Evolutionary conservation across 2,888 invertebrate genomes (phyloP), one percentile per base, ranked within the genome.

Genomic region (Coelinius sp.): DNA sequence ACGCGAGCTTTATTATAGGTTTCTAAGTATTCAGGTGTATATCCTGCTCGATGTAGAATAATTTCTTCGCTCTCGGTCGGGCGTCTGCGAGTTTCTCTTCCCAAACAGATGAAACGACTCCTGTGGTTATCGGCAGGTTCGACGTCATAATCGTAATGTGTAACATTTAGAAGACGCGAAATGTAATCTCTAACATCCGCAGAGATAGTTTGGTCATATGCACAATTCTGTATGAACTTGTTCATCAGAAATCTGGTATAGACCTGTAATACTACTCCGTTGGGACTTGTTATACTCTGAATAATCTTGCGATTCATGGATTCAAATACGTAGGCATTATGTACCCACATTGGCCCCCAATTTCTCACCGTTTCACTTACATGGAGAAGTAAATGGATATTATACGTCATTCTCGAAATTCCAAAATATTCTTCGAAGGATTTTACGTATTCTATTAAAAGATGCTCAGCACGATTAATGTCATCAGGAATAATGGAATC

Each of bases 311-410:
- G 73, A 14, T 77, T 77, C 75, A 68, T 69, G 1, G 75, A 73
- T 68, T 77, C 75, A 68, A 71, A 77, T 1, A 24, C 14, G 14
- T 71, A 73, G 12, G 75, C 65, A 1, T 69, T 62, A 31, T 70
- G 41, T 1, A 64, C 73, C 74, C 75, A 77, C 25, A 73, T 27
- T 10, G 71, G 73, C 14, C 75, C 75, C 73, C 71, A 73, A 64
- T 71, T 27, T 59, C 52, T 24, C 0, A 73, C 73, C 25, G 31
- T 24, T 12, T 49, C 10, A 6, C 62, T 20, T 7, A 76, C 24
- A 44, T 76, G 74, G 8, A 59, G 41, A 12, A 73, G 24, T 8
- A 76, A 52, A 49, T 76, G 76, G 3, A 76, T 46, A 49, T 76
- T 76, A 27, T 65, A 76, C 1, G 49, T 70, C 76, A 76, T 76